Base-by-base conservation (phyloP, 2,888 invertebrate species). In the Pantelozetes paolii region DNA sequence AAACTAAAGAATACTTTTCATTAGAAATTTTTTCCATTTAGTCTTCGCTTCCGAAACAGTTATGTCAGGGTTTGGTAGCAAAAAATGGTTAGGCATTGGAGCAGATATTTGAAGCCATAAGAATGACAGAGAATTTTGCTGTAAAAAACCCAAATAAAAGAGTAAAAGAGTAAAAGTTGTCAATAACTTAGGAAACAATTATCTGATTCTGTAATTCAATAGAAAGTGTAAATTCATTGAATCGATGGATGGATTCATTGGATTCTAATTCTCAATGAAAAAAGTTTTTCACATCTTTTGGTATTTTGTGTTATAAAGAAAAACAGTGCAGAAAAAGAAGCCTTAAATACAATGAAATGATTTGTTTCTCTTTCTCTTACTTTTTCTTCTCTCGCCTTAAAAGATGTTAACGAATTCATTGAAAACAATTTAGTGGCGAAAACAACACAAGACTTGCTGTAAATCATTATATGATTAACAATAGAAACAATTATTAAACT, bases 171-270 rank as follows among this genome's bases (percentile, higher is more conserved):
- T 20, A 62, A 62, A 32, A 62, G 30, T 62, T 62, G 62, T 62
- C 32, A 30, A 28, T 62, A 28, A 30, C 30, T 62, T 62, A 62
- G 62, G 62, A 62, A 62, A 62, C 62, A 62, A 62, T 62, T 62
- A 62, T 62, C 62, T 62, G 54, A 54, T 54, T 9, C 54, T n/a
- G 18, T 62, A 62, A 62, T 62, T 62, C 62, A 62, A 62, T 62
- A 62, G 30, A 36, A 57, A 62, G 62, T 62, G 62, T 62, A 28
- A 28, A 62, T 62, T 62, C 62, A 62, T 62, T 62, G 32, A 9
- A 62, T 62, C 23, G 20, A 28, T 26, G n/a, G 5, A 48, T 48
- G 3, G n/a, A n/a, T 48, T 6, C 5, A 48, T 48, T 48, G 48
- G 48, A 48, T 48, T 48, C 8, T 20, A 48, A 48, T 48, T 48